These are phyloP conservation scores for Pan troglodytes DNA, from an alignment of 2,113 vertebrate genomes.

Conservation along the genomic window NHGRI_mPanTro3-v2.1_pri NC_086015.1:136716001-136716500, in stretches of 20 bases:
- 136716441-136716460: background rate
- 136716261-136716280: background rate
- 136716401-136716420: background rate
- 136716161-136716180: background rate
- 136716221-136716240: background rate
- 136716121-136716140: background rate
- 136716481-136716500: background rate
- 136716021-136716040: background rate
- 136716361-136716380: background rate
- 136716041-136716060: background rate
- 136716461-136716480: background rate
- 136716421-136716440: background rate
- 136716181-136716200: background rate
- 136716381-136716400: background rate
- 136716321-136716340: background rate
- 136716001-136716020: background rate
- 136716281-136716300: background rate
- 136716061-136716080: background rate
- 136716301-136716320: background rate
- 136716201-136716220: background rate
- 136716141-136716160: background rate
- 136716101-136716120: background rate
- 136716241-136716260: background rate
- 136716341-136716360: background rate
- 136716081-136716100: rapidly evolving